Evolutionary conservation across 2,113 vertebrate species (phyloP).

Genomic region (Uria lomvia): DNA sequence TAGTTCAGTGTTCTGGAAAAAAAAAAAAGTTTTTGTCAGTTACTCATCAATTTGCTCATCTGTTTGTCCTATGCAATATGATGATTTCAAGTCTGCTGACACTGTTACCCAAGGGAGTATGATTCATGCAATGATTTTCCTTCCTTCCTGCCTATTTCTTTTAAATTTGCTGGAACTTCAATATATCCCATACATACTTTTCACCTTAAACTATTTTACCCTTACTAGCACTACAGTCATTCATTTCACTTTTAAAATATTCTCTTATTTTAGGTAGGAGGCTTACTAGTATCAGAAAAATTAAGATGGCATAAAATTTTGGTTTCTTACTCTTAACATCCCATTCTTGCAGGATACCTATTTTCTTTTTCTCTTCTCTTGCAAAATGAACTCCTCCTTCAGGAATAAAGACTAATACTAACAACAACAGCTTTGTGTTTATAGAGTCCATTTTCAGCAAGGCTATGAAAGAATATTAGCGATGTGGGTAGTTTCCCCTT

Average conservation of each 20-base stretch:
- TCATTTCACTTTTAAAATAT: neutral
- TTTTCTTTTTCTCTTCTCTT: neutral
- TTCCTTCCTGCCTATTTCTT: constrained; percentile 61
- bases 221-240: neutral
- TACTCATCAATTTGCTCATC: constrained; percentile 70
- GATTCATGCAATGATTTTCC: constrained; percentile 62
- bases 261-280: neutral
- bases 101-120: constrained; percentile 64
- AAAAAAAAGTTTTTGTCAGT: constrained; percentile 53
- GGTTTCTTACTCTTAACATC: neutral
- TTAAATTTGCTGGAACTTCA: constrained; percentile 31
- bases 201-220: constrained; percentile 8
- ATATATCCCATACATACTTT: constrained; percentile 33
- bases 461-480: neutral
- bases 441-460: neutral
- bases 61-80: constrained; percentile 64
- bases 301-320: neutral
- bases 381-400: neutral
- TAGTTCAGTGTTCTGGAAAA: constrained; percentile 23
- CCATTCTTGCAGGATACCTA: neutral
- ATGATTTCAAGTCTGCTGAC: constrained; percentile 67
- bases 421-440: neutral
- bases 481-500: neutral
- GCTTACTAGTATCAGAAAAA: neutral
- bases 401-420: neutral